Evolutionary conservation across 2,888 invertebrate species (phyloP).

Genomic region (Torymus auratus): DNA sequence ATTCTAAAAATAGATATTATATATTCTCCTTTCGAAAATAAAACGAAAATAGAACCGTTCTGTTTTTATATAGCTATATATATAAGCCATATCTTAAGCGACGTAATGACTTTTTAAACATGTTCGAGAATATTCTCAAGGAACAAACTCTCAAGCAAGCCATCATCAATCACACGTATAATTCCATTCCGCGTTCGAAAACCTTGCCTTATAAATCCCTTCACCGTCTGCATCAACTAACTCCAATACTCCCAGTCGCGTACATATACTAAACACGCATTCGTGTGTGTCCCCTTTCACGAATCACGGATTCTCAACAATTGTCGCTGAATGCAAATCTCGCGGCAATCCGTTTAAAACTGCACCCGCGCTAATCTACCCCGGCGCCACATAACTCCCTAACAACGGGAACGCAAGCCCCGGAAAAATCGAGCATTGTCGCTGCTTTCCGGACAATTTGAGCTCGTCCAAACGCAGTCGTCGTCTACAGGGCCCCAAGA

Average conservation of each 20-base stretch:
- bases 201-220: conserved; percentile 23
- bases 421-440: conserved; percentile 35
- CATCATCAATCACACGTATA: too few species aligned
- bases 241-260: conserved; percentile 6
- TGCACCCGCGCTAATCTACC: conserved; percentile 14
- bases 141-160: too few species aligned
- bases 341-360: conserved; percentile 36
- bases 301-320: conserved; percentile 25
- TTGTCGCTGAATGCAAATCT: conserved; percentile 6
- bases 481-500: conserved; percentile 59
- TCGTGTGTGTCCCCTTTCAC: conserved; percentile 1
- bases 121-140: too few species aligned
- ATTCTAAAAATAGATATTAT: too few species aligned
- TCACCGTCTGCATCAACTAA: conserved; percentile 4
- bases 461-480: conserved; percentile 63
- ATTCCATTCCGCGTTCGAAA: neutral
- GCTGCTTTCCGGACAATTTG: conserved; percentile 72
- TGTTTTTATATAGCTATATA: too few species aligned
- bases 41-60: too few species aligned
- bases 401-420: neutral
- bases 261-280: conserved; percentile 1
- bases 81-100: neutral
- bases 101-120: neutral
- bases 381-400: neutral
- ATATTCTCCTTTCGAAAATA: too few species aligned